Conservation (phyloP, 2,113 vertebrate species). For the Tragelaphus scriptus region DNA sequence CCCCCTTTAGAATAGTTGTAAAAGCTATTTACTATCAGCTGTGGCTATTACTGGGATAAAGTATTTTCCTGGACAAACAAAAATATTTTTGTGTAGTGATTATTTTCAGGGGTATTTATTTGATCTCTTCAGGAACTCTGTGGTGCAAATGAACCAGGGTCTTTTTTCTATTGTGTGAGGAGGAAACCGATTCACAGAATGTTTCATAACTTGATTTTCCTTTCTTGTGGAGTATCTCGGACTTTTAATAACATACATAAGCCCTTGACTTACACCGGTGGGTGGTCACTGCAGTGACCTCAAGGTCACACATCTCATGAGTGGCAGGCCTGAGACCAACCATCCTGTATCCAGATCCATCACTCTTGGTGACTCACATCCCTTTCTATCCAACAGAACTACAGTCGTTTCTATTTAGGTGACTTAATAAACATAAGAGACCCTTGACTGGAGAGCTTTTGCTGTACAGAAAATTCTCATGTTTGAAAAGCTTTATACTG, state of each 20-base stretch:
- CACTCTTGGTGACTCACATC: not conserved
- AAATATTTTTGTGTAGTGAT: not conserved
- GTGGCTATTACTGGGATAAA: not conserved
- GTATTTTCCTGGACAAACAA: not conserved
- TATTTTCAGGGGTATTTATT: not conserved
- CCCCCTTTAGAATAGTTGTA: not conserved
- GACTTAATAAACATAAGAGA: not conserved
- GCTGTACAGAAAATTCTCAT: not conserved
- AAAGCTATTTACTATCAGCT: not conserved
- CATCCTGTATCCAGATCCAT: not conserved
- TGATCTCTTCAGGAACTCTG: not conserved
- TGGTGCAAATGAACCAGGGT: not conserved
- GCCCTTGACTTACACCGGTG: not conserved
- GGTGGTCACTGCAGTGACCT: not conserved
- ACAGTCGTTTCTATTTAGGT: not conserved
- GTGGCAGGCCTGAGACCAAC: not conserved
- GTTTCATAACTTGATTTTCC: not conserved
- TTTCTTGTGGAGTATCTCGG: not conserved
- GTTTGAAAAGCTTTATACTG: not conserved
- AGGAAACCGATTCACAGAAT: not conserved
- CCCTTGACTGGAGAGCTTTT: not conserved
- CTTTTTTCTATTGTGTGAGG: not conserved
- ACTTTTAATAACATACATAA: not conserved
- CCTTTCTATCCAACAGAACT: not conserved
- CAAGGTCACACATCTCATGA: not conserved